These are phyloP conservation scores for Coluber constrictor DNA, from an alignment of 2,797 vertebrate genomes.

Conservation along the genomic window DNA sequence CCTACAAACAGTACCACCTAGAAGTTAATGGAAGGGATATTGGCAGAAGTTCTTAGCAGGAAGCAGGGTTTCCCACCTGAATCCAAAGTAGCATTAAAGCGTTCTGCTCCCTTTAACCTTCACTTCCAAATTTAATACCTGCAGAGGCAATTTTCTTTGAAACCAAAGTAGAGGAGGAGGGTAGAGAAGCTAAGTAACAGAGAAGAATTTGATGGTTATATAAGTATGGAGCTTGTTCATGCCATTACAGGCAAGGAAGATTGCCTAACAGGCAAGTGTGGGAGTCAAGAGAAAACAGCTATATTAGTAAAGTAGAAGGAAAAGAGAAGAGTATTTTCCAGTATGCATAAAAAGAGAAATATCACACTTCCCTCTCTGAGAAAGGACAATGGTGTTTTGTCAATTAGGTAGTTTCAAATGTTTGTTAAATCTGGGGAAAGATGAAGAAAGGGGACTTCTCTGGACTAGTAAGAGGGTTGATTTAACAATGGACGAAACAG, in stretches of 20 bases:
- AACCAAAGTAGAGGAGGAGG: neutral
- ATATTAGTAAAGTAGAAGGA: neutral
- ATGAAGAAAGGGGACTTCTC: neutral
- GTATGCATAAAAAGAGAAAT: neutral
- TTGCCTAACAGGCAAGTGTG: neutral
- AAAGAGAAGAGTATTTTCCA: neutral
- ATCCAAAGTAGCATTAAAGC: neutral
- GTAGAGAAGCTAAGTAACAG: neutral
- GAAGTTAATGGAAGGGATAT: neutral
- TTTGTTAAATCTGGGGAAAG: neutral
- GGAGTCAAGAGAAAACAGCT: neutral
- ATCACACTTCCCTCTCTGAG: neutral
- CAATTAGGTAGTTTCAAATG: neutral
- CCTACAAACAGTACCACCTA: neutral
- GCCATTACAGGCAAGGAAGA: neutral
- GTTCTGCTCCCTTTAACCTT: neutral
- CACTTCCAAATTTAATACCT: neutral
- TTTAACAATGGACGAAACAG: neutral
- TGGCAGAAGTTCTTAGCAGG: neutral
- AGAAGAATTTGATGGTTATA: no score
- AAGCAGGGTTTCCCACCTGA: neutral
- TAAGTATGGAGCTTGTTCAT: neutral
- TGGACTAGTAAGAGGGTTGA: neutral
- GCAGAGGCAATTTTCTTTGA: neutral
- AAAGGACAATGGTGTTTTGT: neutral